phyloP scores from a whole-genome alignment of 1,140 invertebrate species.

The Platyscapa corneri region DNA sequence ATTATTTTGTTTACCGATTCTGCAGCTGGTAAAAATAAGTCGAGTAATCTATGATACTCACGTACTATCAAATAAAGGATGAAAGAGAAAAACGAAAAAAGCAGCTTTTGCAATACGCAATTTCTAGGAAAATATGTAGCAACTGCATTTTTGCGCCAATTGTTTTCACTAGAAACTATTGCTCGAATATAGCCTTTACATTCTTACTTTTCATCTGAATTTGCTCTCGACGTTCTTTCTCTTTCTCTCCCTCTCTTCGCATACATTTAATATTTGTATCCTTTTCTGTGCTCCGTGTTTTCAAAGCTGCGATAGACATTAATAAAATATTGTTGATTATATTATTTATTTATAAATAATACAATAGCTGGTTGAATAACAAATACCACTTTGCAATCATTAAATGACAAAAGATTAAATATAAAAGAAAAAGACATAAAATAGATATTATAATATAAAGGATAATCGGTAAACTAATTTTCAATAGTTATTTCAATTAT shows the following conservation, averaged over 20 bases:
- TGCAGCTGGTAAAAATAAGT: constrained; percentile 8
- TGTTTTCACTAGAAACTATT: constrained; percentile 17
- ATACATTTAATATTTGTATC: background rate
- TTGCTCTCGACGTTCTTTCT: background rate
- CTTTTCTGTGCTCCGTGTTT: background rate
- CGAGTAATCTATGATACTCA: background rate
- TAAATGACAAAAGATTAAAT: background rate
- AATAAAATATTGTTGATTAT: background rate
- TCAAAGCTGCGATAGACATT: background rate
- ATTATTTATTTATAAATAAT: background rate
- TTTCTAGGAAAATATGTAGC: constrained; percentile 8
- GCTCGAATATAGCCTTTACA: background rate
- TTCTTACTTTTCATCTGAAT: background rate
- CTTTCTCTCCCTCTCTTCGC: background rate
- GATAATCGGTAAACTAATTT: too few relatives aligned
- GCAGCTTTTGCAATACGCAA: background rate
- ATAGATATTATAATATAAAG: too few relatives aligned
- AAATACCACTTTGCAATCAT: background rate
- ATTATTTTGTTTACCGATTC: background rate
- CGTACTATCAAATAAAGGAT: background rate
- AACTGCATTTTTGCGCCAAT: constrained; percentile 25
- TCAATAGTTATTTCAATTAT: too few relatives aligned
- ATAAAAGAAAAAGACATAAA: too few relatives aligned
- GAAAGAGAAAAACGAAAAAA: background rate
- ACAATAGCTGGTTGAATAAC: background rate